Evolutionary conservation across 30 jellyfish, hydroid and myxozoan species (phyloP).

Genomic region (Nemopilema nomurai): DNA sequence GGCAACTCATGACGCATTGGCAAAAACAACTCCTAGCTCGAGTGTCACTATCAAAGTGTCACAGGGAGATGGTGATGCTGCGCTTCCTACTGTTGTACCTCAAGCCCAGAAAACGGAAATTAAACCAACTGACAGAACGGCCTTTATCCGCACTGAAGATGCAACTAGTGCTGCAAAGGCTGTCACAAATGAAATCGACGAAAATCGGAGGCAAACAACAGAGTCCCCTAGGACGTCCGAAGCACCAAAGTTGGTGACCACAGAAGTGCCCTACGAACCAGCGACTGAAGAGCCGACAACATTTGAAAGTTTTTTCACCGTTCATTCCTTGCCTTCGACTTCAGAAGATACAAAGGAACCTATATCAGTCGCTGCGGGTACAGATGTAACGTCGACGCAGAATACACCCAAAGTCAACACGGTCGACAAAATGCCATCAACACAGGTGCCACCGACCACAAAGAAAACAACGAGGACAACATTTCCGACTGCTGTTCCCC

Average conservation of each 20-base stretch:
- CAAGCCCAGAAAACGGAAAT: not conserved
- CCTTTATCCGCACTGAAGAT: not conserved
- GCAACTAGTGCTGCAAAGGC: not conserved
- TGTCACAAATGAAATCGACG: not conserved
- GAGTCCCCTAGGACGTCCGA: not conserved
- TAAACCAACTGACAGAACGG: not conserved
- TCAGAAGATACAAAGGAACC: not conserved
- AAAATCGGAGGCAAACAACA: not conserved
- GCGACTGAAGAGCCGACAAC: constrained; percentile 5
- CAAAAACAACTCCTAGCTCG: not conserved
- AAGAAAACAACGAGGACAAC: not conserved
- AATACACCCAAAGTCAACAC: not conserved
- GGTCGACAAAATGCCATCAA: not conserved
- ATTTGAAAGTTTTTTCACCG: not conserved
- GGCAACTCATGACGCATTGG: not conserved
- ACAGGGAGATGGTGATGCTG: not conserved
- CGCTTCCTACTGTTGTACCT: not conserved
- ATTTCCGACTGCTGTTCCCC: constrained; percentile 32
- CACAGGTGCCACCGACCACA: not conserved
- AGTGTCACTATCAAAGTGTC: not conserved
- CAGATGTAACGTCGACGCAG: not conserved
- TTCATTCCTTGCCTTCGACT: not conserved
- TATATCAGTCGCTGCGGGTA: not conserved
- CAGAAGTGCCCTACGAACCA: constrained; percentile 25
- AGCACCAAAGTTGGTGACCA: not conserved